Conservation (phyloP, 1,140 invertebrate genomes). For the Camponotus pennsylvanicus region DNA sequence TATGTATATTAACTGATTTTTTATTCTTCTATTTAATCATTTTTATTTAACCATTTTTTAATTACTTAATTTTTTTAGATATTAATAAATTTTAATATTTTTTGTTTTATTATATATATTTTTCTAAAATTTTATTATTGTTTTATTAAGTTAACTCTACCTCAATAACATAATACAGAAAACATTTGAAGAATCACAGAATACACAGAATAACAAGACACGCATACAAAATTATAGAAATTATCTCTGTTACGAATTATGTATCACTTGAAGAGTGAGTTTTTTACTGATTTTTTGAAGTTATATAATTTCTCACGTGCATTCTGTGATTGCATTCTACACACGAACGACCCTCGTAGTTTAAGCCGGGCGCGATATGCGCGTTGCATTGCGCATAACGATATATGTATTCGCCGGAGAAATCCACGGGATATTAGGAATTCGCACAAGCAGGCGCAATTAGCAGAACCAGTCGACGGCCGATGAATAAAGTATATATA, state of each 20-base stretch:
- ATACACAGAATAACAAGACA: neutral
- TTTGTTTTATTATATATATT: no score
- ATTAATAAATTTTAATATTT: no score
- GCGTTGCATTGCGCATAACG: neutral
- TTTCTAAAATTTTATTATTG: no score
- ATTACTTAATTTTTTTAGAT: no score
- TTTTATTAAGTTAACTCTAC: neutral
- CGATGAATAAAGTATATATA: constrained; percentile 36
- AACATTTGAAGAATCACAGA: neutral
- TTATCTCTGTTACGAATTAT: neutral
- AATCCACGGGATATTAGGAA: constrained; percentile 34
- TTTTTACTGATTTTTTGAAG: constrained; percentile 6
- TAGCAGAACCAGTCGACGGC: constrained; percentile 46
- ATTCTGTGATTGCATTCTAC: neutral
- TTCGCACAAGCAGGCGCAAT: constrained; percentile 35
- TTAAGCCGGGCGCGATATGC: constrained; percentile 23
- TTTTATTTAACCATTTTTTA: no score
- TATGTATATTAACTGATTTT: neutral
- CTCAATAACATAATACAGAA: neutral
- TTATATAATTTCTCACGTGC: neutral
- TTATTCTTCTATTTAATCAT: neutral
- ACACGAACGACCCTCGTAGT: neutral
- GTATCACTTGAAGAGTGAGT: neutral
- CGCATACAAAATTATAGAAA: neutral
- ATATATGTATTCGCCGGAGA: neutral